phyloP scores from a whole-genome alignment of 2,113 vertebrate species.

The Ptyas mucosa region DNA sequence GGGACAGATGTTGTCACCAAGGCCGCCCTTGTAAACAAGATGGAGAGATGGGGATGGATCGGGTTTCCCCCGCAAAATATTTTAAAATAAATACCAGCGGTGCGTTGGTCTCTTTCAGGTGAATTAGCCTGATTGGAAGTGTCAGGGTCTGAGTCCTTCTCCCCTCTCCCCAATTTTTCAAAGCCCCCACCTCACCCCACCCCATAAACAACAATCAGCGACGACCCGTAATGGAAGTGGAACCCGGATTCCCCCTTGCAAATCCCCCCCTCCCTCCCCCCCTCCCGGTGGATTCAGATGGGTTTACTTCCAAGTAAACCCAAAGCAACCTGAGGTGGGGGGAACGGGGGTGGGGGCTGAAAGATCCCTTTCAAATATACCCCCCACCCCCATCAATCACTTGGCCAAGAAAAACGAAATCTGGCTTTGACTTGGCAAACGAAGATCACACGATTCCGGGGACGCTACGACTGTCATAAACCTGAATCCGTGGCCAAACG shows the following conservation, averaged over 20 bases:
- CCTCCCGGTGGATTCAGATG: neutral
- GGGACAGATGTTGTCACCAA: slow-evolving; percentile 69
- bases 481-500: too few species aligned
- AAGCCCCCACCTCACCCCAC: slow-evolving; percentile 55
- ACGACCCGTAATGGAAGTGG: slow-evolving; percentile 54
- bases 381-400: neutral
- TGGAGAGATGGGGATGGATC: slow-evolving; percentile 65
- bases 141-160: slow-evolving; percentile 64
- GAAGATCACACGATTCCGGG: accelerated
- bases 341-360: too few species aligned
- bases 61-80: slow-evolving; percentile 70
- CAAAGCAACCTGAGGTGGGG: too few species aligned
- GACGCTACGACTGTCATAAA: too few species aligned
- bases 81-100: slow-evolving; percentile 75
- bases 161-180: slow-evolving; percentile 10
- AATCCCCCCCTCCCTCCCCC: too few species aligned
- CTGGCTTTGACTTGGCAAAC: too few species aligned
- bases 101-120: slow-evolving; percentile 74
- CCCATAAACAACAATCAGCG: slow-evolving; percentile 67
- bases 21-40: slow-evolving; percentile 68
- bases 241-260: slow-evolving; percentile 16
- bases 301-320: neutral
- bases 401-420: neutral
- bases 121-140: slow-evolving; percentile 78
- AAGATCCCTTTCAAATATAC: neutral